These are phyloP conservation scores for Watersipora subatra DNA, from an alignment of 1,140 invertebrate species.

Conservation along the genomic window DNA sequence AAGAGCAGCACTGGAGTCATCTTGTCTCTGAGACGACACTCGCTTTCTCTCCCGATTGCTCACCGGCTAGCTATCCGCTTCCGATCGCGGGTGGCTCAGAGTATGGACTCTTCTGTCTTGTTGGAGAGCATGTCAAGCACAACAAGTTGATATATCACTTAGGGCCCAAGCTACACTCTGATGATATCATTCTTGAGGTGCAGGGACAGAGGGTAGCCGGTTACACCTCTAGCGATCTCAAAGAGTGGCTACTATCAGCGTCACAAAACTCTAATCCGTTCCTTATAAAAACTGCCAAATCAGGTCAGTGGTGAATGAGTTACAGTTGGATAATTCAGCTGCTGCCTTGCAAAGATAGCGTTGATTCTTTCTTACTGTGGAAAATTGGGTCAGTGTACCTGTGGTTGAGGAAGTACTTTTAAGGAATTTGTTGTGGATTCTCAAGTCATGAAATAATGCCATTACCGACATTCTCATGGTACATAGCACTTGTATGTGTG, in stretches of 20 bases:
- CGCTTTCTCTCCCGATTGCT: not conserved
- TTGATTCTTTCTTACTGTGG: no score
- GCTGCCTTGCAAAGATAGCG: no score
- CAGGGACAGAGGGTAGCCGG: constrained; percentile 53
- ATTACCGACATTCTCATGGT: no score
- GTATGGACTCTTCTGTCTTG: constrained; percentile 47
- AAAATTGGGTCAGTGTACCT: no score
- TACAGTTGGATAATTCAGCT: not conserved
- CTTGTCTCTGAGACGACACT: not conserved
- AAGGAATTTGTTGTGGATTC: no score
- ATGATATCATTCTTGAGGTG: constrained; percentile 49
- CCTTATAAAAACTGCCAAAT: constrained; percentile 45
- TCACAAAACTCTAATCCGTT: constrained; percentile 46
- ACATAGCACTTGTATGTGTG: no score
- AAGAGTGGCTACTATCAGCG: constrained; percentile 48
- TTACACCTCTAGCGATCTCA: constrained; percentile 49
- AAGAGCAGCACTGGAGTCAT: not conserved
- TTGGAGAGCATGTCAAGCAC: constrained; percentile 37
- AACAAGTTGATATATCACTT: constrained; percentile 41
- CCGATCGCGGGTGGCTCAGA: constrained; percentile 46
- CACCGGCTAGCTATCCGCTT: constrained; percentile 9
- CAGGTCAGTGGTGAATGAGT: constrained; percentile 37
- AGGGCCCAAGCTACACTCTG: constrained; percentile 19
- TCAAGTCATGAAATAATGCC: no score
- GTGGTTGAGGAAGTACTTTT: no score